Evolutionary conservation across 2,113 vertebrate species (phyloP), one percentile per base, ranked within the genome.

Genomic region (Dicaeum eximium): DNA sequence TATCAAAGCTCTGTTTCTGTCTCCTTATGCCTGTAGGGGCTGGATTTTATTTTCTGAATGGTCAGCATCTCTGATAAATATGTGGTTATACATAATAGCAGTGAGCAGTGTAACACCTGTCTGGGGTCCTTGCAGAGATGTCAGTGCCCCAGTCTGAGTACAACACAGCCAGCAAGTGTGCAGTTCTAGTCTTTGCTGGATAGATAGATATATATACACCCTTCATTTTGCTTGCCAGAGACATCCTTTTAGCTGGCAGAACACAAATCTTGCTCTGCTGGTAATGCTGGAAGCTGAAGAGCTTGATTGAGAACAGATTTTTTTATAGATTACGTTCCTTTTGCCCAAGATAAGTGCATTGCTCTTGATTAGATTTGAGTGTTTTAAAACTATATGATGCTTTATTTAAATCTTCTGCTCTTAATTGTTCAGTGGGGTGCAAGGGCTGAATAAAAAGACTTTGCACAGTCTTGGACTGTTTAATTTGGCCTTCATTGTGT

Each of bases 401-500:
- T 90, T 85, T 95, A 66, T 91, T 97, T 85, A 57, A 90, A 61
- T 90, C 28, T 62, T 77, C 48, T 78, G 62, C 57, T 78, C 25
- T 80, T 94, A 88, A 69, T 44, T 58, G 42, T 95, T 92, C 45
- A 48, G 17, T 12, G 11, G 38, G 17, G 33, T 78, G 50, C 71
- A 80, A 80, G 35, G 53, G 13, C 44, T 88, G 69, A 51, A 38
- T 71, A 57, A 57, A 74, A 78, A 89, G 23, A 28, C 42, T 58
- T 80, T 66, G 47, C 33, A 60, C 13, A 53, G 31, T 54, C 72
- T 69, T 91, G 75, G 35, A 33, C 56, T 61, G 38, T 89, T 69
- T 83, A 66, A 94, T 95, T 88, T 73, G 71, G 71, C 71, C 71
- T 90, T 97, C 74, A 92, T 88, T 92, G 85, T 90, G 64, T 93